Evolutionary conservation across 2,113 vertebrate species (phyloP).

Genomic region (Martes martes): DNA sequence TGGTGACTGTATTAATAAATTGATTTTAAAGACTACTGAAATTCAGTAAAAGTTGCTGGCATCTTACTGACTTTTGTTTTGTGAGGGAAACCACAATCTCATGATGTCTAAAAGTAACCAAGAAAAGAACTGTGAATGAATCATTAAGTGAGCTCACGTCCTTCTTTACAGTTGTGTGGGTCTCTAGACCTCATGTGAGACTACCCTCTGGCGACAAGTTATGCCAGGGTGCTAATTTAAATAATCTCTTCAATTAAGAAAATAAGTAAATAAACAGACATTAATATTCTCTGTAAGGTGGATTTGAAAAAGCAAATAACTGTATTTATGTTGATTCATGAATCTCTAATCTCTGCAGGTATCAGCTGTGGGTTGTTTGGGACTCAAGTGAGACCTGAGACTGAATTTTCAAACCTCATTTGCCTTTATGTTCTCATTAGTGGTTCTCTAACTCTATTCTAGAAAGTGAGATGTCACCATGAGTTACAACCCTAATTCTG

Average conservation of each 20-base stretch:
- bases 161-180: neutral
- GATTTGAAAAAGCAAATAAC: neutral
- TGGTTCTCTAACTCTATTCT: neutral
- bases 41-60: neutral
- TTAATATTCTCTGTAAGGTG: neutral
- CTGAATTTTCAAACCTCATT: neutral
- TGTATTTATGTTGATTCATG: neutral
- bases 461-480: neutral
- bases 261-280: neutral
- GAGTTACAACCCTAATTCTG: neutral
- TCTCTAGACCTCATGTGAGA: neutral
- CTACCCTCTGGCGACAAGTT: neutral
- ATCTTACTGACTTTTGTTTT: neutral
- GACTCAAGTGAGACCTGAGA: neutral
- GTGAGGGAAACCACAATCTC: neutral
- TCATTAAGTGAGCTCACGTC: neutral
- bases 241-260: conserved; percentile 3
- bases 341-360: neutral
- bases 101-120: neutral
- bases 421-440: neutral
- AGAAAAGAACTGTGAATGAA: neutral
- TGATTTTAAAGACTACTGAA: neutral
- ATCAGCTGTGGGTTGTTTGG: neutral
- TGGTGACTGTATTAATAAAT: neutral
- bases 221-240: neutral